Percentiles rank a stretch among this genome's conserved stretches.
Evolutionary conservation across 2,888 invertebrate genomes (phyloP).

Genomic region (Peribatodes rhomboidaria): DNA sequence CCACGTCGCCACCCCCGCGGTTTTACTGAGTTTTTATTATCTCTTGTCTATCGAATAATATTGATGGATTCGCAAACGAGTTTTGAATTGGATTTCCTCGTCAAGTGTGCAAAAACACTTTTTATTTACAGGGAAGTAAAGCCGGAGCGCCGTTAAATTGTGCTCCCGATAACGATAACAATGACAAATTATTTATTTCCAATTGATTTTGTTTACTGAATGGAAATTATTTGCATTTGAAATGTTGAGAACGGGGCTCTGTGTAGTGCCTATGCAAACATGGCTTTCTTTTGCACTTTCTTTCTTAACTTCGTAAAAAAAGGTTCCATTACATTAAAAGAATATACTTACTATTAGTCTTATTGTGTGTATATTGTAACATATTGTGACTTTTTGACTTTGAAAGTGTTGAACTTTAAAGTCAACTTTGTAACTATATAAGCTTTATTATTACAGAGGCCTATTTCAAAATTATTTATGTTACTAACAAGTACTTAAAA

Average conservation of each 20-base stretch:
- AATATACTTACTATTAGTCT: no score
- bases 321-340: no score
- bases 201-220: conserved; percentile 33
- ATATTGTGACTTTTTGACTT: no score
- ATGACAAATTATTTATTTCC: conserved; percentile 29
- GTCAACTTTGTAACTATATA: no score
- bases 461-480: no score
- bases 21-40: conserved; percentile 43
- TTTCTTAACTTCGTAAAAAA: background rate
- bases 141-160: conserved; percentile 33
- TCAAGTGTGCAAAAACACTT: conserved; percentile 37
- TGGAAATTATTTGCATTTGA: conserved; percentile 28
- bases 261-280: background rate
- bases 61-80: conserved; percentile 56
- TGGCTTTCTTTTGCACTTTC: background rate
- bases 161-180: conserved; percentile 35
- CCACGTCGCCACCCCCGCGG: conserved; percentile 39
- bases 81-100: conserved; percentile 56
- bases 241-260: background rate
- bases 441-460: no score
- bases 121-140: conserved; percentile 35
- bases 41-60: conserved; percentile 56
- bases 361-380: no score
- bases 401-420: no score
- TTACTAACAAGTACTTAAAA: no score